These are phyloP conservation scores for Acrocera orbiculus DNA, from an alignment of 2,888 invertebrate species.

Conservation along the genomic window DNA sequence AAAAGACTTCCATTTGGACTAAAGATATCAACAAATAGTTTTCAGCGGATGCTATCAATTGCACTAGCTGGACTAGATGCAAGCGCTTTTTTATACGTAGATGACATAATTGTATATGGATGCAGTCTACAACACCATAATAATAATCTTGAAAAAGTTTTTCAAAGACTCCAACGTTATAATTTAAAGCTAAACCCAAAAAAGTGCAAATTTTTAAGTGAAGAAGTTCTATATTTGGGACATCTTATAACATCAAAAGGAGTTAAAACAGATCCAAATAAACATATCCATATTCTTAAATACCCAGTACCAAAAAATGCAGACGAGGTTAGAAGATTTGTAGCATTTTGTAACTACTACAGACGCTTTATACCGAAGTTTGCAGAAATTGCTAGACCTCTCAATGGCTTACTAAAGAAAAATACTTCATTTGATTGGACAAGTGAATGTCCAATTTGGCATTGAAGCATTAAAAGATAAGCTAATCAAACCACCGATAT, in stretches of 20 bases:
- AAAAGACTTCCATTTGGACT: conserved; percentile 7
- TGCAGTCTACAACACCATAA: conserved; percentile 7
- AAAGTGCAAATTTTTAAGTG: conserved; percentile 7
- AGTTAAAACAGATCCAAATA: conserved; percentile 8
- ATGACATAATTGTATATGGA: conserved; percentile 11
- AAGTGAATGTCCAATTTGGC: not conserved
- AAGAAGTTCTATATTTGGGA: conserved; percentile 7
- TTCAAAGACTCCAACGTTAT: conserved; percentile 2
- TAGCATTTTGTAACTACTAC: conserved; percentile 11
- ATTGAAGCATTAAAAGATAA: not conserved
- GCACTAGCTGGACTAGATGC: conserved; percentile 2
- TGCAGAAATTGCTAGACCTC: conserved; percentile 9
- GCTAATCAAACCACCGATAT: conserved; percentile 1
- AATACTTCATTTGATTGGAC: conserved; percentile 4
- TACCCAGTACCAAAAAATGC: conserved; percentile 11
- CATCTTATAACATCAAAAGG: conserved; percentile 5
- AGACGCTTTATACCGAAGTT: conserved; percentile 11
- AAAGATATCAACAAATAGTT: conserved; percentile 5
- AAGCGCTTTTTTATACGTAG: conserved; percentile 10
- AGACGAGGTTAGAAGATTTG: conserved; percentile 6
- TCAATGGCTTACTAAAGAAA: conserved; percentile 8
- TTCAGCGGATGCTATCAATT: conserved; percentile 4
- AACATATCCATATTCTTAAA: conserved; percentile 8
- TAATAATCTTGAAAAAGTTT: conserved; percentile 5
- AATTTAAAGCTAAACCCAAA: conserved; percentile 9